Conservation (phyloP, 1,140 invertebrate genomes). For the Littorina saxatilis region DNA sequence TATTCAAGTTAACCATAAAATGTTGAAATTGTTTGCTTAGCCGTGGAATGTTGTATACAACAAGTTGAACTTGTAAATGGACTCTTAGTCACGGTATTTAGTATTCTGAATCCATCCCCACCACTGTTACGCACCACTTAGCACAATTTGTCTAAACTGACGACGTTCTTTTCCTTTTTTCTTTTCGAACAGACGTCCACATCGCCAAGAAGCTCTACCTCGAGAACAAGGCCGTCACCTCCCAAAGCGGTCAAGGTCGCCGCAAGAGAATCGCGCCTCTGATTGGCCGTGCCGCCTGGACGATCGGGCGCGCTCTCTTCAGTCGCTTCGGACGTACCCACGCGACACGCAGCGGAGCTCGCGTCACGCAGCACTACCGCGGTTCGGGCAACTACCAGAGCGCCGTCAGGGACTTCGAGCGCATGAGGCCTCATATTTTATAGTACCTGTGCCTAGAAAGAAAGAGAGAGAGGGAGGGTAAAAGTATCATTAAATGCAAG, state of each 20-base stretch:
- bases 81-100: not conserved
- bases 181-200: conserved; percentile 3
- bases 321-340: conserved; percentile 2
- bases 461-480: too few relatives aligned
- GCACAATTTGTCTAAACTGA: not conserved
- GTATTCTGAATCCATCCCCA: not conserved
- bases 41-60: too few relatives aligned
- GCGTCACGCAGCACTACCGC: conserved; percentile 38
- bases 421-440: conserved; percentile 13
- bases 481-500: too few relatives aligned
- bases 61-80: not conserved
- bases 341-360: conserved; percentile 26
- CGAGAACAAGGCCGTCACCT: not conserved
- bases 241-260: not conserved
- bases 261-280: conserved; percentile 16
- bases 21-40: too few relatives aligned
- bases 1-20: too few relatives aligned
- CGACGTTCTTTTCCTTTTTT: not conserved
- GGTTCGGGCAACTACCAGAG: conserved; percentile 33
- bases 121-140: not conserved
- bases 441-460: too few relatives aligned
- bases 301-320: conserved; percentile 16
- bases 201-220: not conserved
- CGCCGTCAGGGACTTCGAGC: conserved; percentile 42
- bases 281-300: conserved; percentile 17